Conservation (phyloP, 2,797 vertebrate species). For the Syngnathus rostellatus region DNA sequence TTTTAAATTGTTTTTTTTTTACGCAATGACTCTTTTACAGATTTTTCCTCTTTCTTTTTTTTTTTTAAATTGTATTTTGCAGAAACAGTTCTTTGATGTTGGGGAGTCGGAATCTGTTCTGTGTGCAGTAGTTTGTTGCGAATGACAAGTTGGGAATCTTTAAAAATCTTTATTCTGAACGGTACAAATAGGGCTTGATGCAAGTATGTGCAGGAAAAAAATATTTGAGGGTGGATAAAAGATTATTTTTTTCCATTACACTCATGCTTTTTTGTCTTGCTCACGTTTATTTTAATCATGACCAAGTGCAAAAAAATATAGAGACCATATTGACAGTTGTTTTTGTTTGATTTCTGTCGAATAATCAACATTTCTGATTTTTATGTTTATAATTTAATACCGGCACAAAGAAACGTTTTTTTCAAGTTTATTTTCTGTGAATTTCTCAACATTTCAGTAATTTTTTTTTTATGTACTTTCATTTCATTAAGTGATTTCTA, state of each 20-base stretch:
- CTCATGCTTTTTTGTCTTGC: slow-evolving; percentile 8
- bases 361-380: background rate
- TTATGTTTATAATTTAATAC: background rate
- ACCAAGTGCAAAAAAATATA: slow-evolving; percentile 11
- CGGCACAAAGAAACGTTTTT: background rate
- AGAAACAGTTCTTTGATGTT: slow-evolving; percentile 29
- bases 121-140: slow-evolving; percentile 37
- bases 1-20: slow-evolving; percentile 16
- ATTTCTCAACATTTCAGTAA: background rate
- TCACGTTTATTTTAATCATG: slow-evolving; percentile 24
- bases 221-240: slow-evolving; percentile 41
- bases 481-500: background rate
- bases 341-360: background rate
- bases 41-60: background rate
- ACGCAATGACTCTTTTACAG: background rate
- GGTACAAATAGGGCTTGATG: slow-evolving; percentile 30
- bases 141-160: slow-evolving; percentile 6
- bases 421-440: background rate
- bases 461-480: background rate
- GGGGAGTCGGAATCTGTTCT: slow-evolving; percentile 27
- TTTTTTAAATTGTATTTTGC: slow-evolving; percentile 26
- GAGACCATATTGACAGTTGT: background rate
- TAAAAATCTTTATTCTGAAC: slow-evolving; percentile 12
- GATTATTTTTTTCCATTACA: slow-evolving; percentile 33
- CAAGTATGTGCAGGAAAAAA: slow-evolving; percentile 21